Base-by-base conservation (phyloP, 2,888 invertebrate genomes). In the Xylocampa areola region DNA sequence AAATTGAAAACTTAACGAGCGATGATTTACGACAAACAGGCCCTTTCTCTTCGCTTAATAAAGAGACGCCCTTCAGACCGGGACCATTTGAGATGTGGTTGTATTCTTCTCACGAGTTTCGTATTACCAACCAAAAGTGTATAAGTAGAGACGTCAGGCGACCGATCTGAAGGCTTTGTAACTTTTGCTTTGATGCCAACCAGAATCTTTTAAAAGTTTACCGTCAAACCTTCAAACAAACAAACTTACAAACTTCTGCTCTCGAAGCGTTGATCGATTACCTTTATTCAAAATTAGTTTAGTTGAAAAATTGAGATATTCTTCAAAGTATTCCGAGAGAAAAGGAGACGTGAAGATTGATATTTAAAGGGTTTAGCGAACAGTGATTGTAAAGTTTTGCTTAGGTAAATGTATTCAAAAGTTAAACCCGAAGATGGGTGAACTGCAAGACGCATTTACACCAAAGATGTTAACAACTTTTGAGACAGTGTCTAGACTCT, bases 81-180 rank as follows among this genome's bases (percentile, higher is more conserved):
- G 67, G 62, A 66, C 68, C 76, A 76, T 77, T 80, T 69, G 73
- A 76, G 58, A 17, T 27, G 54, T 71, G 68, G 54, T 73, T 77
- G 78, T 80, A 85, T 85, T 85, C 84, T 77, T 83, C 84, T 79
- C 85, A 85, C 85, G 85, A 85, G 84, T 82, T 81, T 82, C 75
- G 66, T 76, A 77, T 83, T 83, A 79, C 82, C 48, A 57, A 58
- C 68, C 61, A 54, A 80, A 82, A 81, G 74, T 79, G 74, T 79
- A 72, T 80, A 77, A 79, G 76, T 76, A 76, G 58, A 72, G 58
- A 61, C 68, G 68, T 70, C 69, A 59, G 63, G 33, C 62, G 68
- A 75, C 69, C 68, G 68, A 71, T 70, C 71, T 53, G 52, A 68
- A 72, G 71, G 62, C 75, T 71, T 74, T 69, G 57, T 64, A 82